phyloP scores from a whole-genome alignment of 2,888 invertebrate species.

The Sphaerolaimus hirsutus region DNA sequence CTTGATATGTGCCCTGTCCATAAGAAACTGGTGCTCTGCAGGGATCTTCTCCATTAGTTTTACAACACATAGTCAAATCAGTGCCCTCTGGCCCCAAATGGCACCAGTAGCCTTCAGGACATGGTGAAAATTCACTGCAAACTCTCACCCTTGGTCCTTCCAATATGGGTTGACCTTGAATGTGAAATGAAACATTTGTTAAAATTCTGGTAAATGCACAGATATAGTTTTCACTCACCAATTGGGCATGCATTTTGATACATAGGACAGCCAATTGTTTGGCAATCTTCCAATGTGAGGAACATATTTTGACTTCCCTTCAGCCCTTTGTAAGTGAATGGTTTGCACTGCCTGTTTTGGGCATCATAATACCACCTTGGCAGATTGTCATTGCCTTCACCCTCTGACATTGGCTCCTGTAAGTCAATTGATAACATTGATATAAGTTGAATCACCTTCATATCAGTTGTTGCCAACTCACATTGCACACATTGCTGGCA shows the following conservation, averaged over 20 bases:
- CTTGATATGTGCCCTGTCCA: too few relatives aligned
- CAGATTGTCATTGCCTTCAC: slow-evolving; percentile 1
- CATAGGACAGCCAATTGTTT: too few relatives aligned
- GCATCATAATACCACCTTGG: slow-evolving; percentile 3
- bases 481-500: too few relatives aligned
- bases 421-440: too few relatives aligned
- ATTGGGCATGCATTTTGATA: too few relatives aligned
- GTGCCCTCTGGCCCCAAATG: background rate
- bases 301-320: slow-evolving; percentile 5
- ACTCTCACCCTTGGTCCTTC: background rate
- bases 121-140: background rate
- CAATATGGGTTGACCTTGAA: background rate
- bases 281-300: background rate
- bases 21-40: too few relatives aligned
- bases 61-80: background rate
- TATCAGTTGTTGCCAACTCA: too few relatives aligned
- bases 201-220: too few relatives aligned
- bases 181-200: too few relatives aligned
- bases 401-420: background rate
- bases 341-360: background rate
- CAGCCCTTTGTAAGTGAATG: slow-evolving; percentile 1
- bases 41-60: too few relatives aligned
- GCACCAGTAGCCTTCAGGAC: background rate
- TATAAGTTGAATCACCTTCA: too few relatives aligned
- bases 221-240: too few relatives aligned